Percentiles rank a stretch among this genome's conserved stretches.
Evolutionary conservation across 2,113 vertebrate genomes (phyloP).

Genomic region (Opisthocomus hoazin): DNA sequence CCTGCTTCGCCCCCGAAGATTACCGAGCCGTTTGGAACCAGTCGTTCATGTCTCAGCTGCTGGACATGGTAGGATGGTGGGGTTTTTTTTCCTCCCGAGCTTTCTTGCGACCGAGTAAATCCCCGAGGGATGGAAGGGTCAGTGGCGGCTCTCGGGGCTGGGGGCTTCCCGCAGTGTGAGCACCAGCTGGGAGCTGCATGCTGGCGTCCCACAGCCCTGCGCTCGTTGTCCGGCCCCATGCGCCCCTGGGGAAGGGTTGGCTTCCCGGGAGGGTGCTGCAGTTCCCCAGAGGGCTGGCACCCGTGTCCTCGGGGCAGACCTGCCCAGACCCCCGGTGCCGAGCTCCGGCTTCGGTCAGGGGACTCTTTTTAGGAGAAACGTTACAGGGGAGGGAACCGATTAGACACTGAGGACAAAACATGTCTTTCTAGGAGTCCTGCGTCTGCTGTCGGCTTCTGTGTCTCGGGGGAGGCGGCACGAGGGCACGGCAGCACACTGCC

Average conservation of each 20-base stretch:
- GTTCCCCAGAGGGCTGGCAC: not conserved
- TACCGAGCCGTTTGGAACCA: not conserved
- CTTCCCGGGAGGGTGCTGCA: not conserved
- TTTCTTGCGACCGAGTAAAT: not conserved
- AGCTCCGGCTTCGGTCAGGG: not conserved
- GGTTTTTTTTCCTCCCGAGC: not conserved
- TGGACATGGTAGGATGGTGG: not conserved
- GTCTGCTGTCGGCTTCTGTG: not conserved
- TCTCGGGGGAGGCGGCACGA: not conserved
- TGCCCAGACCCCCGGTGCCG: not conserved
- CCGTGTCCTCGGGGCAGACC: accelerated
- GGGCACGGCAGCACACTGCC: not conserved
- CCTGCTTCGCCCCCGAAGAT: not conserved
- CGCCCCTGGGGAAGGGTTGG: not conserved
- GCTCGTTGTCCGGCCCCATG: accelerated
- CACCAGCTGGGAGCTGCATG: not conserved
- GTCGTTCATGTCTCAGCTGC: not conserved
- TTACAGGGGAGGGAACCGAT: not conserved
- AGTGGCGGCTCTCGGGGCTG: accelerated
- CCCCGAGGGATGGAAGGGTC: accelerated
- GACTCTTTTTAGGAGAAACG: not conserved
- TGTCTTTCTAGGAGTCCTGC: accelerated
- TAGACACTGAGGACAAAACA: not conserved
- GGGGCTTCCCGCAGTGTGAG: accelerated
- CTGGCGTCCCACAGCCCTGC: not conserved